These are phyloP conservation scores for Lepidiolamprologus cunningtoni DNA, from an alignment of 2,113 vertebrate species.

Conservation along the genomic window DNA sequence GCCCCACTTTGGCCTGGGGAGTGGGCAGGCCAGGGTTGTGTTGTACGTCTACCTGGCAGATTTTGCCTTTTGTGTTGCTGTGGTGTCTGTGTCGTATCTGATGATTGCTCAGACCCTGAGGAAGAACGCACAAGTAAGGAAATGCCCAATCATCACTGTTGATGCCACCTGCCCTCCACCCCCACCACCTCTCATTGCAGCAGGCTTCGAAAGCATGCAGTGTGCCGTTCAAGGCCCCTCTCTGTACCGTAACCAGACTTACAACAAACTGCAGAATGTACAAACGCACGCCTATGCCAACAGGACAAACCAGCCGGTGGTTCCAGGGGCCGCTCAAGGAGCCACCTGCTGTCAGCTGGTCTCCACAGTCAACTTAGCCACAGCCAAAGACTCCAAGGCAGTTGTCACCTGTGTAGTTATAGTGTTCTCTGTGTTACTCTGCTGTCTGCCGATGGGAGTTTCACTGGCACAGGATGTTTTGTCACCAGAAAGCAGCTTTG, in stretches of 20 bases:
- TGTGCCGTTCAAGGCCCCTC: constrained; percentile 71
- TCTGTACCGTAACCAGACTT: constrained; percentile 85
- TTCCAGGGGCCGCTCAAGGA: constrained; percentile 63
- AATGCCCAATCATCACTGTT: constrained; percentile 73
- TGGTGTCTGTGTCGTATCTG: constrained; percentile 86
- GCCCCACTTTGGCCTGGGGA: constrained; percentile 80
- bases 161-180: constrained; percentile 70
- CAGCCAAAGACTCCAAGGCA: constrained; percentile 86
- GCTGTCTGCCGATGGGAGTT: constrained; percentile 88
- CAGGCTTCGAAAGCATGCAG: constrained; percentile 65
- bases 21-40: constrained; percentile 72
- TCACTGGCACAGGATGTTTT: constrained; percentile 83
- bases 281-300: constrained; percentile 72
- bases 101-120: constrained; percentile 88
- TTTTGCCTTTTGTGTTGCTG: constrained; percentile 87
- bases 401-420: constrained; percentile 89
- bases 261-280: constrained; percentile 77
- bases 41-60: constrained; percentile 86
- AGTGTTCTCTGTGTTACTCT: constrained; percentile 85
- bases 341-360: constrained; percentile 78
- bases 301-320: constrained; percentile 53
- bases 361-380: constrained; percentile 80
- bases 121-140: constrained; percentile 82
- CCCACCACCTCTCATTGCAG: constrained; percentile 71
- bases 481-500: constrained; percentile 73